Percentiles rank a stretch among this genome's conserved stretches.
Evolutionary conservation across 2,888 invertebrate genomes (phyloP).

Genomic region (Athetis lepigone): DNA sequence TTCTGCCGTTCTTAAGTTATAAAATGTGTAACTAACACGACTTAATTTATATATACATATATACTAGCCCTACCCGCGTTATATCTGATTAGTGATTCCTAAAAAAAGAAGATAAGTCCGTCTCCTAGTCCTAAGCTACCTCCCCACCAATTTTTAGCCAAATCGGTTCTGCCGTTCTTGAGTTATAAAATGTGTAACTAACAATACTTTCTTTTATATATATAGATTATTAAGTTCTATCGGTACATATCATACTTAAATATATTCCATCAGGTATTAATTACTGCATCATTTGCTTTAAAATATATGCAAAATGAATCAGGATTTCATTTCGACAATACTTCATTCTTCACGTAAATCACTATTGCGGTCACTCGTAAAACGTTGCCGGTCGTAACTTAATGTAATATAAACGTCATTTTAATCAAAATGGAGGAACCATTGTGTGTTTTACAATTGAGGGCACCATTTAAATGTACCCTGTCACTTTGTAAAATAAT

Average conservation of each 20-base stretch:
- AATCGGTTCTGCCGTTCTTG: no score
- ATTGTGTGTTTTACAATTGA: constrained; percentile 54
- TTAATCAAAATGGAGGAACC: constrained; percentile 61
- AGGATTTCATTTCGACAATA: constrained; percentile 17
- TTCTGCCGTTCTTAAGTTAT: no score
- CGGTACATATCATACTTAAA: not conserved
- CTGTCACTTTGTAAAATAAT: constrained; percentile 35
- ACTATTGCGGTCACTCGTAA: constrained; percentile 72
- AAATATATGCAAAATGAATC: constrained; percentile 29
- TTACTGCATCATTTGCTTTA: not conserved
- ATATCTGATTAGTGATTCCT: no score
- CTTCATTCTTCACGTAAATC: constrained; percentile 65
- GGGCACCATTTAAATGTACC: constrained; percentile 46
- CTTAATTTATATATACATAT: no score
- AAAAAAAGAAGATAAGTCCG: no score
- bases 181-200: no score
- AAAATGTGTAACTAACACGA: no score
- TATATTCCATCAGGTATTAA: not conserved
- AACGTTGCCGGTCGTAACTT: constrained; percentile 67
- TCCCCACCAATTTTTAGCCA: no score
- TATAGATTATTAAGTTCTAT: no score
- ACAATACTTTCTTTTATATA: no score
- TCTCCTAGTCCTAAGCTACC: no score
- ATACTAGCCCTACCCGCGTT: no score
- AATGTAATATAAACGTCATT: constrained; percentile 64